phyloP scores from a whole-genome alignment of 2,888 invertebrate genomes.

The Sthenelais limicola region DNA sequence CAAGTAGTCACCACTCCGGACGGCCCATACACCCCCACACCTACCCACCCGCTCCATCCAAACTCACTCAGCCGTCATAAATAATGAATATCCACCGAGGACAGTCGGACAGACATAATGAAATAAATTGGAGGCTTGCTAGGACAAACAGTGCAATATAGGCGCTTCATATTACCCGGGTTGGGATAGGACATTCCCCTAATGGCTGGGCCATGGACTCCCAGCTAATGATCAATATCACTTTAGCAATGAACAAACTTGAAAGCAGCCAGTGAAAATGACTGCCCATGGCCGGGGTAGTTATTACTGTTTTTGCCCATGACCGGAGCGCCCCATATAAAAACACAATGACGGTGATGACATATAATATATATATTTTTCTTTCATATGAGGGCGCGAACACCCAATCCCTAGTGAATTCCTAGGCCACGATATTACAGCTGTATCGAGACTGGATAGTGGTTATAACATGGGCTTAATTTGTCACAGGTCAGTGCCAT shows the following conservation, averaged over 20 bases:
- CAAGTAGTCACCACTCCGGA: neutral
- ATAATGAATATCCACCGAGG: neutral
- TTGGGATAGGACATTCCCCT: neutral
- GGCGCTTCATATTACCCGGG: neutral
- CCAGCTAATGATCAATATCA: slow-evolving; percentile 32
- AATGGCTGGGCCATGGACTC: neutral
- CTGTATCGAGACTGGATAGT: too few relatives aligned
- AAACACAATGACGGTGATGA: too few relatives aligned
- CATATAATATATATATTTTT: too few relatives aligned
- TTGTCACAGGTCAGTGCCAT: too few relatives aligned
- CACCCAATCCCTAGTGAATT: too few relatives aligned
- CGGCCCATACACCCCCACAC: too few relatives aligned
- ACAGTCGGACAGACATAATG: neutral
- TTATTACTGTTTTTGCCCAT: neutral
- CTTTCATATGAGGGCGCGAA: too few relatives aligned
- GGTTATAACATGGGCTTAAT: too few relatives aligned
- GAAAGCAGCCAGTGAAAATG: slow-evolving; percentile 10
- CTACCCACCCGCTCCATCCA: neutral
- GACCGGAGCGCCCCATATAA: too few relatives aligned
- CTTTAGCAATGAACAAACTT: slow-evolving; percentile 21
- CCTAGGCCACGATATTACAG: too few relatives aligned
- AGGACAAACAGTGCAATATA: slow-evolving; percentile 5
- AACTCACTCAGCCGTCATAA: neutral
- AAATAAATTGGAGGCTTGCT: neutral
- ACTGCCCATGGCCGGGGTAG: slow-evolving; percentile 13